Evolutionary conservation across 2,888 invertebrate genomes (phyloP), one percentile per base, ranked within the genome.

Genomic region (Zaprionus lineosus): DNA sequence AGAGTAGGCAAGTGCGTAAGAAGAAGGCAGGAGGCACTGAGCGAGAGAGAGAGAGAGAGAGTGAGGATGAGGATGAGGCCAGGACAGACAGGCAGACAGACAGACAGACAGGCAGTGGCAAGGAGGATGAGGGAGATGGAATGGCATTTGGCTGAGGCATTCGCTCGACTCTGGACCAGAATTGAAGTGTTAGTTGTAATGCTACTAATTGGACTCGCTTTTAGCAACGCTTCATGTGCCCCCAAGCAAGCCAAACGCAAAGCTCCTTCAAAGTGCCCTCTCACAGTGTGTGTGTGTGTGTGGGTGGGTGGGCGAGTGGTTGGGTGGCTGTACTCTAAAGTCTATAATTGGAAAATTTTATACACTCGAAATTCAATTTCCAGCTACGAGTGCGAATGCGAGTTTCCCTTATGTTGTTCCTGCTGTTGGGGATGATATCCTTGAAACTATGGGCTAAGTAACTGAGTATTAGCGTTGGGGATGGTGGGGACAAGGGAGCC

Each of bases 201-300:
- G 87, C 87, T 86, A 86, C 86, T 86, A 86, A 86, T 86, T 86
- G 86, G 87, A 84, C 82, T 82, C 68, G 84, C 84, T 77, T 83
- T 83, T 79, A 84, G 84, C 79, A 77, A 73, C 58, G 79, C 66
- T 65, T 66, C 84, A 66, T 68, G 59, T 62, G 68, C 63, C 69
- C 60, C 74, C 73, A 53, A 65, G 84, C 62, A 76, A 48, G 43
- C 50, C 40, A 46, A 59, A 50, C 41, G 57, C 48, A 39, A 57
- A 68, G 59, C 78, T 76, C 53, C 81, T 76, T 75, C 55, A 46
- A 55, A 56, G 47, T 47, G 56, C 56, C 58, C 59, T 66, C 37
- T 74, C 51, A 47, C 29, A 61, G 51, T 14, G 8, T 47, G 39
- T 14, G 8, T 36, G 26, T 58, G 8, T 39, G 11, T 31, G 19